Percentiles rank a stretch among this genome's conserved stretches.
These are phyloP conservation scores for Paedocypris sp. DNA, from an alignment of 2,113 vertebrate species.

Conservation along the genomic window DNA sequence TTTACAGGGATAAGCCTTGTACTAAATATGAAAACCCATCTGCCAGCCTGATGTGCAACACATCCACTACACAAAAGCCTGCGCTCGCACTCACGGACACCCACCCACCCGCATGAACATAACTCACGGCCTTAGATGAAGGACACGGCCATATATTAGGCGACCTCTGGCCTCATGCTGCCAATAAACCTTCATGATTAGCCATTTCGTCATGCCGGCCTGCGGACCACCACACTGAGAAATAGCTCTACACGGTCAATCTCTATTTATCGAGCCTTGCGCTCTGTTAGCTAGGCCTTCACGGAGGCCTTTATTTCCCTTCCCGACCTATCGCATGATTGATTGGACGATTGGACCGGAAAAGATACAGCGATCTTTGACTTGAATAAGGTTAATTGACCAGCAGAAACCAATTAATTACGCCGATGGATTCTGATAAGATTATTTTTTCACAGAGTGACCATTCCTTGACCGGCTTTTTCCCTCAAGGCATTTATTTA, in stretches of 20 bases:
- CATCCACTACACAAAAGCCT: neutral
- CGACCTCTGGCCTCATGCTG: slow-evolving; percentile 40
- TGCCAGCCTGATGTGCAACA: slow-evolving; percentile 16
- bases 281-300: neutral
- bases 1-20: neutral
- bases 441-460: slow-evolving; percentile 14
- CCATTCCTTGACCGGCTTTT: slow-evolving; percentile 5
- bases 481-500: no score
- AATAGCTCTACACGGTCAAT: slow-evolving; percentile 1
- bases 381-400: slow-evolving; percentile 19
- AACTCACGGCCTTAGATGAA: slow-evolving; percentile 1
- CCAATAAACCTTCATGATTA: slow-evolving; percentile 36
- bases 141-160: slow-evolving; percentile 29
- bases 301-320: neutral
- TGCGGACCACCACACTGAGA: neutral
- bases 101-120: slow-evolving; percentile 10
- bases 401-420: neutral
- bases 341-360: neutral
- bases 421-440: slow-evolving; percentile 5
- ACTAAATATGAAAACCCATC: slow-evolving; percentile 16
- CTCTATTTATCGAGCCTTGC: slow-evolving; percentile 14
- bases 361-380: slow-evolving; percentile 15
- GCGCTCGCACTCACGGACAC: slow-evolving; percentile 12
- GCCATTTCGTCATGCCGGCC: slow-evolving; percentile 10
- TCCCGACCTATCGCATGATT: slow-evolving; percentile 9